Conservation (phyloP, 2,797 vertebrate genomes). For the Limnodromus scolopaceus region DNA sequence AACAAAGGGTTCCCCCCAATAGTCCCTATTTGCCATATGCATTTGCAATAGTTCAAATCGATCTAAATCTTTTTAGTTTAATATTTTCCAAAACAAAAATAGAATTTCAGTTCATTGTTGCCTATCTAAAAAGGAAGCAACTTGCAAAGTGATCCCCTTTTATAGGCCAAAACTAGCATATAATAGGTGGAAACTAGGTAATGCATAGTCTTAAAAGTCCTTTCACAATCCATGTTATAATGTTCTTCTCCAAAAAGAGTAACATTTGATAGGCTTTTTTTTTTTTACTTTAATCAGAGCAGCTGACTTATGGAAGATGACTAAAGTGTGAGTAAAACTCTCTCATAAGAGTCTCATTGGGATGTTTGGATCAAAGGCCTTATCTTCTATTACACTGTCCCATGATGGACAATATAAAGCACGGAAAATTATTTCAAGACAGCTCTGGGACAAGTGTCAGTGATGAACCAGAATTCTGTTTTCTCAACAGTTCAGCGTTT, state of each 20-base stretch:
- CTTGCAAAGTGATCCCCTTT: slow-evolving; percentile 13
- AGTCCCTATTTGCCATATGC: slow-evolving; percentile 49
- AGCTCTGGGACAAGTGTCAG: not conserved
- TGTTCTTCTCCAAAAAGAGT: not conserved
- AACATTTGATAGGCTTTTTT: not conserved
- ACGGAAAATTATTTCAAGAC: not conserved
- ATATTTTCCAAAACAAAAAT: slow-evolving; percentile 61
- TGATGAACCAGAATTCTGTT: slow-evolving; percentile 4
- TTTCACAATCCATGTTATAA: slow-evolving; percentile 27
- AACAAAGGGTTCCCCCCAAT: slow-evolving; percentile 54
- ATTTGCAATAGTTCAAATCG: slow-evolving; percentile 73
- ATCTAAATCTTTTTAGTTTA: slow-evolving; percentile 55
- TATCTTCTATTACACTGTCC: slow-evolving; percentile 32
- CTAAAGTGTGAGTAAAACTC: not conserved
- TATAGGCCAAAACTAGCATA: slow-evolving; percentile 29
- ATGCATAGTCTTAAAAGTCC: slow-evolving; percentile 65
- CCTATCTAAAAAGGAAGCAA: slow-evolving; percentile 61
- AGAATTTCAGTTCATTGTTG: slow-evolving; percentile 55
- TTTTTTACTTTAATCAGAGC: not conserved
- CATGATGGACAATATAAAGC: not conserved
- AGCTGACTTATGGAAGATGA: not conserved
- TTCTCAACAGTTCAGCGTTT: slow-evolving; percentile 15
- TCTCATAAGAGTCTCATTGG: not conserved
- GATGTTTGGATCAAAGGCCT: slow-evolving; percentile 27
- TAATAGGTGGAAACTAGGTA: slow-evolving; percentile 46